Conservation (phyloP, 1,140 invertebrate genomes). For the Chymomyza costata region DNA sequence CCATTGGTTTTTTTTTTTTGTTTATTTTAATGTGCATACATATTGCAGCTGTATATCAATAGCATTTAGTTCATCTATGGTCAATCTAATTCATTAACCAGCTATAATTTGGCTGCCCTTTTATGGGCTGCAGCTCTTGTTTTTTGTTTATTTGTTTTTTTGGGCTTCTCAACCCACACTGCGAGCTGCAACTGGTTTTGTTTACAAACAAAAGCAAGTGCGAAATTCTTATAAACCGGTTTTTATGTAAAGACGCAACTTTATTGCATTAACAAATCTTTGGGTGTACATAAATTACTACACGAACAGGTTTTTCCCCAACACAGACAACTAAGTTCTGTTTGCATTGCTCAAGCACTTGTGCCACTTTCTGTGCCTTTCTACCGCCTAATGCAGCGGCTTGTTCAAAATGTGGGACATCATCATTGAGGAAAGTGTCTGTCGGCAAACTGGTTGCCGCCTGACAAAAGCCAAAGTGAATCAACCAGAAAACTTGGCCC, state of each 20-base stretch:
- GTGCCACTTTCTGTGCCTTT: constrained; percentile 16
- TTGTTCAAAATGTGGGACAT: too few relatives aligned
- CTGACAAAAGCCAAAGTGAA: too few relatives aligned
- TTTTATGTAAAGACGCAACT: constrained; percentile 18
- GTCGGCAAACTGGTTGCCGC: too few relatives aligned
- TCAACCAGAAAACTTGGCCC: too few relatives aligned
- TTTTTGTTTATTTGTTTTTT: constrained; percentile 16
- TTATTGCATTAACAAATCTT: constrained; percentile 15
- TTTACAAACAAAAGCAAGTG: constrained; percentile 62
- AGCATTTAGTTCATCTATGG: neutral
- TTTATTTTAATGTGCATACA: too few relatives aligned
- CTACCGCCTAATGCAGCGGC: constrained; percentile 18
- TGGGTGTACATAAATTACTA: too few relatives aligned
- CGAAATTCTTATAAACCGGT: constrained; percentile 32
- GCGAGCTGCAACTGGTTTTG: constrained; percentile 56
- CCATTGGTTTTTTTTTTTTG: too few relatives aligned
- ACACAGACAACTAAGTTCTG: neutral
- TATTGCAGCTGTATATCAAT: too few relatives aligned
- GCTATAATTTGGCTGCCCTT: constrained; percentile 1
- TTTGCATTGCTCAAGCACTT: constrained; percentile 15
- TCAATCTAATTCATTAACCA: constrained; percentile 11
- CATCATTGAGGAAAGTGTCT: too few relatives aligned
- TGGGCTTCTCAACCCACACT: constrained; percentile 20
- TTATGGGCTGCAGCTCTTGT: neutral
- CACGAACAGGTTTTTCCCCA: constrained; percentile 45